Evolutionary conservation across 1,140 invertebrate genomes (phyloP).

Genomic region (Macrotrachela quadricornifera): DNA sequence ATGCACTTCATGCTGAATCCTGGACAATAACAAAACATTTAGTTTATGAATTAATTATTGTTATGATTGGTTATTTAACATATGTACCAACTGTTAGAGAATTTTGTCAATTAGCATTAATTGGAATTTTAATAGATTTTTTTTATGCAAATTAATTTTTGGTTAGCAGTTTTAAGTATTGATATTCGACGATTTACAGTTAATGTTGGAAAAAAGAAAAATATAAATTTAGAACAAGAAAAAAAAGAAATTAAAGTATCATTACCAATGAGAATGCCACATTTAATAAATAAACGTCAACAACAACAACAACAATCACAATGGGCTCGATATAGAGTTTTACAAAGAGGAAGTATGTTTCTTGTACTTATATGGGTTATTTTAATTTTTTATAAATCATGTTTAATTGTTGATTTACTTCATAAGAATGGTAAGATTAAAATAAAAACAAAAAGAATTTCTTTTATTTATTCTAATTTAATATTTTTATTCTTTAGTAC

Average conservation of each 20-base stretch:
- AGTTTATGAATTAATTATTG: constrained; percentile 67
- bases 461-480: neutral
- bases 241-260: neutral
- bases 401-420: constrained; percentile 50
- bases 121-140: constrained; percentile 69
- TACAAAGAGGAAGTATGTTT: constrained; percentile 76
- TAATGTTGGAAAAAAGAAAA: no score
- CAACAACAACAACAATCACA: no score
- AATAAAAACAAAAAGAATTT: no score
- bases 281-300: neutral
- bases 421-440: constrained; percentile 16
- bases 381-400: constrained; percentile 66
- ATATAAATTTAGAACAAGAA: neutral
- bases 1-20: constrained; percentile 62
- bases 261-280: neutral
- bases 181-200: constrained; percentile 65
- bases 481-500: no score
- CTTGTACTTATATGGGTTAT: constrained; percentile 75
- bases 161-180: constrained; percentile 63
- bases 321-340: constrained; percentile 72
- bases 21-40: constrained; percentile 91
- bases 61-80: constrained; percentile 68
- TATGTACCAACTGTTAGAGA: constrained; percentile 64
- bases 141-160: constrained; percentile 81
- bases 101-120: constrained; percentile 79